Base-by-base conservation (phyloP, 1,140 invertebrate genomes). In the Nomia melanderi region DNA sequence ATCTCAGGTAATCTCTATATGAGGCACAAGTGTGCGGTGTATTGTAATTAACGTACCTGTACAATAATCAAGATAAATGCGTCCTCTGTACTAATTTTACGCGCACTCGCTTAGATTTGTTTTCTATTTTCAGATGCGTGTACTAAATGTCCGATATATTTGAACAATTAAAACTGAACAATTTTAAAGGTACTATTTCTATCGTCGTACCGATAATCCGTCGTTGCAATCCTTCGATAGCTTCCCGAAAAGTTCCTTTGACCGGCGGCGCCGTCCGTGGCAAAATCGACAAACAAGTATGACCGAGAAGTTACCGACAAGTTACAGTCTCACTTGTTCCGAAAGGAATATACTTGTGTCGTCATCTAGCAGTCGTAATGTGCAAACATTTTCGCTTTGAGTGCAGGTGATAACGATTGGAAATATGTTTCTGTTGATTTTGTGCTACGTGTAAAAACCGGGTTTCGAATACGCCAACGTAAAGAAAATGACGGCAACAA, bases 401-500 rank as follows among this genome's bases (percentile, higher is more conserved):
- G 31, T n/a, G 1, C 36, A 3, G n/a, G 1, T 12, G 72, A 27
- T 75, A 75, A 75, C 7, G 25, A 44, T 66, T 62, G 1, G 14
- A 66, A 17, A 29, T 56, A 75, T 44, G 65, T 36, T 54, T 31
- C 9, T 44, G 31, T 11, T 50, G 56, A 72, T 53, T 63, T 14
- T 23, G 64, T 56, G 53, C 50, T 75, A 75, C 72, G 72, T 75
- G 63, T 62, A 29, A 73, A 57, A 64, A 20, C 36, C 54, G 39
- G 11, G n/a, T 14, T 36, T 2, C 17, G 41, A 39, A 77, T 60
- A 70, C 74, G 65, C 23, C 33, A 25, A 53, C 54, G 31, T 78
- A 29, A 62, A 14, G 41, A 81, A 53, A 6, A 84, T 83, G 94
- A 90, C 93, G 50, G 89, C 92, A 66, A 88, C 90, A 73, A 94